Percentiles rank a stretch among this genome's conserved stretches.
Conservation (phyloP, 2,113 vertebrate genomes). For the Prunella himalayana region DNA sequence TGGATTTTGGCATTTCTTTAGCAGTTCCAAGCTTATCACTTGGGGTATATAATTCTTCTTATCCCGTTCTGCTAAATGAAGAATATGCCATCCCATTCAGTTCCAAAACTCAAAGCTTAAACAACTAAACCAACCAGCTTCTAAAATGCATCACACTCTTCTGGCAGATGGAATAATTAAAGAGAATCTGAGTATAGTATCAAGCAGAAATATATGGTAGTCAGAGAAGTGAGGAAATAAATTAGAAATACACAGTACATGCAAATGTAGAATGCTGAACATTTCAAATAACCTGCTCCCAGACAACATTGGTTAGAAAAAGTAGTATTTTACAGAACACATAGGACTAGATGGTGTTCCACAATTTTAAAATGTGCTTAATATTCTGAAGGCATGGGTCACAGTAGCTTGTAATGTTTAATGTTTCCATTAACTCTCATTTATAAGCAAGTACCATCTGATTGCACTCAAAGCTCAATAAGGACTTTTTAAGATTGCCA, state of each 20-base stretch:
- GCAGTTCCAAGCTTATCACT: constrained; percentile 53
- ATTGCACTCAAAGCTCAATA: constrained; percentile 13
- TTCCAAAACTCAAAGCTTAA: constrained; percentile 45
- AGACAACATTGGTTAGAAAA: neutral
- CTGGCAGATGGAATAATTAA: constrained; percentile 53
- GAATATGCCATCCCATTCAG: constrained; percentile 31
- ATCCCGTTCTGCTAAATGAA: constrained; percentile 13
- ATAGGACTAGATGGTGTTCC: neutral
- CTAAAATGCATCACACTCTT: constrained; percentile 8
- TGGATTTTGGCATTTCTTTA: constrained; percentile 55
- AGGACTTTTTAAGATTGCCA: neutral
- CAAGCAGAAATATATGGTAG: constrained; percentile 11
- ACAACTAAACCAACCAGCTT: constrained; percentile 20
- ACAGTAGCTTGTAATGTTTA: neutral
- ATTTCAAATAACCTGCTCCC: constrained; percentile 1
- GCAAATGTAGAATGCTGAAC: neutral
- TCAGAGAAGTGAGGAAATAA: constrained; percentile 1
- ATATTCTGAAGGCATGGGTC: constrained; percentile 12
- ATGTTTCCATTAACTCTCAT: constrained; percentile 50
- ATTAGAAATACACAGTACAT: neutral
- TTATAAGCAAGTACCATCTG: constrained; percentile 57
- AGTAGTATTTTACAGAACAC: neutral
- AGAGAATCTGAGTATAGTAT: neutral
- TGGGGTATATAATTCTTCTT: constrained; percentile 49
- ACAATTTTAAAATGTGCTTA: constrained; percentile 23